A percentile compares a stretch with the other conserved stretches of the same genome.
Conservation (phyloP, 1,140 invertebrate genomes). For the Drosophila sproati region DNA sequence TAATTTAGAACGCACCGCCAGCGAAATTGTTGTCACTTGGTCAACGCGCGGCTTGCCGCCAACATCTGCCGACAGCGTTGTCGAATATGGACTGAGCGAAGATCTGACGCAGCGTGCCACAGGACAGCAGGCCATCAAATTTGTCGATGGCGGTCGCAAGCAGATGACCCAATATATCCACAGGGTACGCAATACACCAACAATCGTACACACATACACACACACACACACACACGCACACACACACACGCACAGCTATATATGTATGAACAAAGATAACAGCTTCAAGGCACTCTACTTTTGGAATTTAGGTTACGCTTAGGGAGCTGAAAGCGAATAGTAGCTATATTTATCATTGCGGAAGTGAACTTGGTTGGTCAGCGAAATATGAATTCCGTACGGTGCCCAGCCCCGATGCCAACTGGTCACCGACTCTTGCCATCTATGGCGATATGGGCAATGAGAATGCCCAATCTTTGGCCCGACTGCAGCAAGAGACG, state of each 20-base stretch:
- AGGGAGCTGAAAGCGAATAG: constrained; percentile 86
- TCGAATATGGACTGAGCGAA: constrained; percentile 85
- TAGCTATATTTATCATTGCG: constrained; percentile 93
- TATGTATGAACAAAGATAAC: background rate
- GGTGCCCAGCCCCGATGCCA: constrained; percentile 85
- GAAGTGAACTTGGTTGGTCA: constrained; percentile 93
- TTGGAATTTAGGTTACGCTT: constrained; percentile 85
- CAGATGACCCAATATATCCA: constrained; percentile 93
- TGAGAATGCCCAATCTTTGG: constrained; percentile 93
- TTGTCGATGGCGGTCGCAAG: constrained; percentile 91
- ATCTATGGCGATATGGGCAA: constrained; percentile 97
- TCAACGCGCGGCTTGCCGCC: constrained; percentile 90
- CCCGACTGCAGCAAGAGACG: constrained; percentile 92
- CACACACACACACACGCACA: background rate
- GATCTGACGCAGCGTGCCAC: constrained; percentile 85
- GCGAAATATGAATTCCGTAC: constrained; percentile 91
- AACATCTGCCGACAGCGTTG: constrained; percentile 87
- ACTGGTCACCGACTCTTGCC: constrained; percentile 93
- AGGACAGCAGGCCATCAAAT: constrained; percentile 88
- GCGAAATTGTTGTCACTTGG: constrained; percentile 95
- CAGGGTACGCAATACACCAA: constrained; percentile 85
- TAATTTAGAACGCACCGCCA: constrained; percentile 66
- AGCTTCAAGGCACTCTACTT: constrained; percentile 6
- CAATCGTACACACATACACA: background rate
- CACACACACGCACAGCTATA: no score